These are phyloP conservation scores for Schlechtendalia chinensis DNA, from an alignment of 1,140 invertebrate species.

Conservation along the genomic window DNA sequence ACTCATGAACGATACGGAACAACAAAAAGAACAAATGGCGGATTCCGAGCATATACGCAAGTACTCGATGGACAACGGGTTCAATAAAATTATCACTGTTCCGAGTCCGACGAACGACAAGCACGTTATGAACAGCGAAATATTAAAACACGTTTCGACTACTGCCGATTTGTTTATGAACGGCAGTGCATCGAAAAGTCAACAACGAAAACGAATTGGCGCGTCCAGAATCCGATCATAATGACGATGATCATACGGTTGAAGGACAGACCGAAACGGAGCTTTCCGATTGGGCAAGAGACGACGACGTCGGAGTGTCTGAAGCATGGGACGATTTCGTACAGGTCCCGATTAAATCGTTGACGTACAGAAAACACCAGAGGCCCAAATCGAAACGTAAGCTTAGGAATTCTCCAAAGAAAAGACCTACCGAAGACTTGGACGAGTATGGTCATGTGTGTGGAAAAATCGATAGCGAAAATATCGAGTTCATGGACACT, in stretches of 20 bases:
- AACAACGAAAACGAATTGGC: conserved; percentile 56
- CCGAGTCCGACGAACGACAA: conserved; percentile 42
- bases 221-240: conserved; percentile 56
- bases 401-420: conserved; percentile 53
- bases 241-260: conserved; percentile 59
- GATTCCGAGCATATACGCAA: not conserved
- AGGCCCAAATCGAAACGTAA: conserved; percentile 56
- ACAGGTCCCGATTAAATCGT: conserved; percentile 61
- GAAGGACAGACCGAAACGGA: conserved; percentile 78
- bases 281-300: conserved; percentile 79
- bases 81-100: conserved; percentile 53
- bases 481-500: conserved; percentile 75
- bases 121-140: conserved; percentile 25
- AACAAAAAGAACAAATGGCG: conserved; percentile 32
- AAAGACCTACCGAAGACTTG: conserved; percentile 56
- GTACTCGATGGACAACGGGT: conserved; percentile 36
- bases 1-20: conserved; percentile 62
- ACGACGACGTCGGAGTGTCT: conserved; percentile 66
- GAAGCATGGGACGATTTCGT: conserved; percentile 71
- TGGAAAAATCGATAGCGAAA: conserved; percentile 57
- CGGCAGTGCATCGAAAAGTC: conserved; percentile 52
- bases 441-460: conserved; percentile 57
- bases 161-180: conserved; percentile 52
- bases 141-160: conserved; percentile 50
- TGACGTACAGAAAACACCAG: conserved; percentile 59